Evolutionary conservation across 2,888 invertebrate species (phyloP), one percentile per base, ranked within the genome.

Genomic region (Callimorpha dominula): DNA sequence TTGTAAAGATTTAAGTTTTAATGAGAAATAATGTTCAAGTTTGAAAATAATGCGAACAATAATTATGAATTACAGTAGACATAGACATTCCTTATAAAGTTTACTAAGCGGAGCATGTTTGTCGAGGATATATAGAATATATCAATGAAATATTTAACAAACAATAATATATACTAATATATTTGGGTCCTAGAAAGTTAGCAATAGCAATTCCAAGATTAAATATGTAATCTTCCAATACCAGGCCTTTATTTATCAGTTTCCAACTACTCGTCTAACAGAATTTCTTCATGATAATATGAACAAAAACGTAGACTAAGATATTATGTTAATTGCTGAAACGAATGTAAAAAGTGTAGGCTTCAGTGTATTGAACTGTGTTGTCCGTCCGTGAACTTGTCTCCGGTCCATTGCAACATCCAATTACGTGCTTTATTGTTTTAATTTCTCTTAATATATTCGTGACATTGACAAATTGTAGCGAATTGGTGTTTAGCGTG

Each of bases 351-450:
- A 65, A 63, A 64, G 68, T 73, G 40, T 54, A 31, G 54, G 64
- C 57, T 64, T 57, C 52, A 70, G 64, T 57, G 49, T 64, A 71
- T 49, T 74, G 62, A 69, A 63, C 69, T 49, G 60, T 69, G 40
- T n/a, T 63, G 74, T 31, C 68, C 70, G 74, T 54, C 74, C 89
- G 81, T 91, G 90, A 91, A 91, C 90, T 88, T 88, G 85, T 67
- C 68, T 75, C 83, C 81, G 84, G 88, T 89, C 89, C 88, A 89
- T 89, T 90, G 88, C 80, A 87, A 88, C 88, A 83, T 87, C 86
- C 89, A 91, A 89, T 92, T 91, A 88, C 81, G 75, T 81, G 84
- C 78, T 85, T 87, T 81, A 82, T 87, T 88, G 84, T 86, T 87
- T 86, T 86, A 87, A 88, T 87, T 85, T 88, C 69, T 76, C 65